phyloP scores from a whole-genome alignment of 1,140 invertebrate species.

The Drosophila novamexicana region DNA sequence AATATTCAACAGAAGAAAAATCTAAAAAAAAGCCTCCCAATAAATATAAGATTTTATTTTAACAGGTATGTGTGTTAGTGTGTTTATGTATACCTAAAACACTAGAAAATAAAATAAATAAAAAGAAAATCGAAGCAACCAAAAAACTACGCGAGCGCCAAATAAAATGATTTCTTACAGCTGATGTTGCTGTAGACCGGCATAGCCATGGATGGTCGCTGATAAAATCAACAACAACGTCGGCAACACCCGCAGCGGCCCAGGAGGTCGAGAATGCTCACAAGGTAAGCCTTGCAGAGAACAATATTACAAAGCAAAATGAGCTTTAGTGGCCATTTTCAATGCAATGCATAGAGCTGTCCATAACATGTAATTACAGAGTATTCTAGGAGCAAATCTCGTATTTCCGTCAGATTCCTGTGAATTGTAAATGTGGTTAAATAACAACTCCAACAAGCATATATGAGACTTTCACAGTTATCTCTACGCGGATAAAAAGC shows the following conservation, averaged over 20 bases:
- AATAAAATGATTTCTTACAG: not conserved
- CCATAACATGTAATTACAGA: too few relatives aligned
- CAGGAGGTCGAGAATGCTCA: too few relatives aligned
- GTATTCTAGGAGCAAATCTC: too few relatives aligned
- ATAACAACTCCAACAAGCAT: too few relatives aligned
- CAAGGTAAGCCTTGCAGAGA: too few relatives aligned
- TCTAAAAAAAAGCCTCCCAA: not conserved
- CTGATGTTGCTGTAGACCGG: not conserved
- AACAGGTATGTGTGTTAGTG: not conserved
- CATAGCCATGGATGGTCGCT: not conserved
- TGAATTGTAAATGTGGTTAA: too few relatives aligned
- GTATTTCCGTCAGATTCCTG: too few relatives aligned
- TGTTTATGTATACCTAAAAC: not conserved
- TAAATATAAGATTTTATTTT: not conserved
- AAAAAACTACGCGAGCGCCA: not conserved
- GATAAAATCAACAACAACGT: constrained; percentile 14
- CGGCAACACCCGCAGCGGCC: not conserved
- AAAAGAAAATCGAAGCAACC: not conserved
- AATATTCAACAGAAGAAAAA: not conserved
- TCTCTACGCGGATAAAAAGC: too few relatives aligned
- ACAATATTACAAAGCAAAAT: too few relatives aligned
- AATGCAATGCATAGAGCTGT: too few relatives aligned
- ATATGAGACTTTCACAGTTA: too few relatives aligned
- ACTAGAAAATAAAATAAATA: not conserved
- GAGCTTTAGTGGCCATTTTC: too few relatives aligned